phyloP scores from a whole-genome alignment of 1,140 invertebrate genomes.

The Trachymyrmex cornetzi region DNA sequence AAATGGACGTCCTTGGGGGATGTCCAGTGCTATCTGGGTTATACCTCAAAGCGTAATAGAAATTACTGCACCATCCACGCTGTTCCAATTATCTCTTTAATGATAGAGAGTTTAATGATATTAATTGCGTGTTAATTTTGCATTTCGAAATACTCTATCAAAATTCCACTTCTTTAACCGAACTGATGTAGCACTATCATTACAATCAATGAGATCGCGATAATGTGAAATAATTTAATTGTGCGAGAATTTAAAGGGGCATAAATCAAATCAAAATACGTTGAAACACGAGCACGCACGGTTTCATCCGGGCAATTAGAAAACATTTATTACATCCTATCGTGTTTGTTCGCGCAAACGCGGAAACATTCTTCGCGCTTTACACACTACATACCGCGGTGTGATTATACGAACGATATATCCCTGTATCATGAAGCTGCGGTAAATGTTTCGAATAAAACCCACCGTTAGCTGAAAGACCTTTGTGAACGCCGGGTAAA shows the following conservation, averaged over 20 bases:
- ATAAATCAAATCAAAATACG: slow-evolving; percentile 4
- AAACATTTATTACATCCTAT: slow-evolving; percentile 31
- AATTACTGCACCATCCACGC: slow-evolving; percentile 12
- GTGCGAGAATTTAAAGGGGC: slow-evolving; percentile 1
- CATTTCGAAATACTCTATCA: slow-evolving; percentile 37
- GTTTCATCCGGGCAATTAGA: slow-evolving; percentile 16
- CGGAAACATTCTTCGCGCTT: not conserved
- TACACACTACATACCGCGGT: not conserved
- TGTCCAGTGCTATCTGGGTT: too few species aligned
- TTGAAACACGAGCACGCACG: not conserved
- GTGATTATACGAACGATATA: slow-evolving; percentile 73
- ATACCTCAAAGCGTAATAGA: slow-evolving; percentile 26
- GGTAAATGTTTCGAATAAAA: slow-evolving; percentile 71
- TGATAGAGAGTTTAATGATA: slow-evolving; percentile 48
- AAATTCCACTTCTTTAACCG: slow-evolving; percentile 26
- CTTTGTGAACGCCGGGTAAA: slow-evolving; percentile 68
- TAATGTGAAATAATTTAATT: slow-evolving; percentile 37
- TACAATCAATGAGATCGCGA: slow-evolving; percentile 9
- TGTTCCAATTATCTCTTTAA: slow-evolving; percentile 49
- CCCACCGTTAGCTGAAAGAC: slow-evolving; percentile 54
- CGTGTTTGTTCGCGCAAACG: not conserved
- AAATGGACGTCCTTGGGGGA: too few species aligned
- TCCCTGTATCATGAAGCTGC: slow-evolving; percentile 12
- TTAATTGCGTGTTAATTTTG: slow-evolving; percentile 50
- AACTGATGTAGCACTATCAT: slow-evolving; percentile 27